Evolutionary conservation across 2,888 invertebrate genomes (phyloP), one percentile per base, ranked within the genome.

Genomic region (Erebia ligea): DNA sequence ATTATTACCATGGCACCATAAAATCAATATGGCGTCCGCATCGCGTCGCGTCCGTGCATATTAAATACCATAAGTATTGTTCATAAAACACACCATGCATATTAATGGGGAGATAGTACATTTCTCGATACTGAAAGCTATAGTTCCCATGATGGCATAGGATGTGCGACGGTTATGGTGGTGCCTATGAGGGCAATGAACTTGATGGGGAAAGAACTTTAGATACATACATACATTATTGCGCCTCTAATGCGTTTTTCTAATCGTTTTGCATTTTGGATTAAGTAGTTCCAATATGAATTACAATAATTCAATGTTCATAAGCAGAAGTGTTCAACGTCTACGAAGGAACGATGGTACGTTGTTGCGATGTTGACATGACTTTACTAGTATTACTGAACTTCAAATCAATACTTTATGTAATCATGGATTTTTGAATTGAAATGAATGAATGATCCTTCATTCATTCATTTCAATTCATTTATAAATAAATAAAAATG

Each of bases 101-200:
- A 79, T 83, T 85, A 85, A 87, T 85, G 73, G 79, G 76, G 86
- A 78, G 86, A 87, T 85, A 86, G 84, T 75, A 75, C 78, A 78
- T 81, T 83, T 82, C 81, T 78, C 77, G 78, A 75, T 79, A 81
- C 77, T 79, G 80, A 81, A 81, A 81, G 79, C 75, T 42, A 71
- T 62, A 68, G 81, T 84, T 84, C 84, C 79, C 82, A 82, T 87
- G 84, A 82, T 78, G 81, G 83, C 82, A 84, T 78, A 81, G 85
- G 81, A 83, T 78, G 79, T 75, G 52, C 69, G 59, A 67, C 67
- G 67, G 67, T 45, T 58, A 69, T 63, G 69, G 69, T 57, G 52
- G n/a, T 57, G 52, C 19, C 67, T 67, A 67, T 50, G 50, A 34
- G 67, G 65, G 40, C 63, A 25, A 62, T 69, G 72, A 63, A 54